A percentile compares a stretch with the other conserved stretches of the same genome.
Conservation (phyloP, 37 sponge, comb jelly and placozoan species). For the Eunapius fragilis region DNA sequence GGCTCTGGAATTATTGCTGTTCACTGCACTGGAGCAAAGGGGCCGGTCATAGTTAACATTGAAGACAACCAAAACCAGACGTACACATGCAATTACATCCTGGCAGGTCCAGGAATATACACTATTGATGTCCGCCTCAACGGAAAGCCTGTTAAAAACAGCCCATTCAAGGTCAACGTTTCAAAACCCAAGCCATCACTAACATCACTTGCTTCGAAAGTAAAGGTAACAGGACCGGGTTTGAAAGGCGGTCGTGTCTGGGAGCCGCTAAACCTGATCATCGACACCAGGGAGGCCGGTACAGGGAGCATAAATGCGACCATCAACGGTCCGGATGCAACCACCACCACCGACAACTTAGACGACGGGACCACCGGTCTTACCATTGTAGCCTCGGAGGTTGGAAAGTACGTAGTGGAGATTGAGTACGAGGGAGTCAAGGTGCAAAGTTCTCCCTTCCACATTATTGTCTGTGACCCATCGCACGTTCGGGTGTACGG, state of each 20-base stretch:
- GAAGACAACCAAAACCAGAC: conserved; percentile 31
- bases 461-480: conserved; percentile 80
- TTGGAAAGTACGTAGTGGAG: conserved; percentile 77
- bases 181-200: conserved; percentile 51
- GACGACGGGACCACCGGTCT: conserved; percentile 68
- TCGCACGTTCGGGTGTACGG: conserved; percentile 72
- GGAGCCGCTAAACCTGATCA: conserved; percentile 41
- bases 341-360: conserved; percentile 55
- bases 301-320: too few species aligned
- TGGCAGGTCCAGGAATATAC: conserved; percentile 40
- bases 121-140: conserved; percentile 24
- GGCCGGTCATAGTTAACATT: conserved; percentile 34
- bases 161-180: conserved; percentile 67
- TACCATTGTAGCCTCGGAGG: conserved; percentile 43
- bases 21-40: conserved; percentile 52
- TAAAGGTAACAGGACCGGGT: conserved; percentile 68
- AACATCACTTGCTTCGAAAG: too few species aligned
- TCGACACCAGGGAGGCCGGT: conserved; percentile 49
- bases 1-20: conserved; percentile 54
- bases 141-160: conserved; percentile 37
- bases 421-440: conserved; percentile 63
- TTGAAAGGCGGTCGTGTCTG: conserved; percentile 46
- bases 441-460: conserved; percentile 75
- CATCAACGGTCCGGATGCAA: too few species aligned
- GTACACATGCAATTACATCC: conserved; percentile 22